Base-by-base conservation (phyloP, 2,113 vertebrate genomes). In the western clawed frog (Xenopus tropicalis) region DNA sequence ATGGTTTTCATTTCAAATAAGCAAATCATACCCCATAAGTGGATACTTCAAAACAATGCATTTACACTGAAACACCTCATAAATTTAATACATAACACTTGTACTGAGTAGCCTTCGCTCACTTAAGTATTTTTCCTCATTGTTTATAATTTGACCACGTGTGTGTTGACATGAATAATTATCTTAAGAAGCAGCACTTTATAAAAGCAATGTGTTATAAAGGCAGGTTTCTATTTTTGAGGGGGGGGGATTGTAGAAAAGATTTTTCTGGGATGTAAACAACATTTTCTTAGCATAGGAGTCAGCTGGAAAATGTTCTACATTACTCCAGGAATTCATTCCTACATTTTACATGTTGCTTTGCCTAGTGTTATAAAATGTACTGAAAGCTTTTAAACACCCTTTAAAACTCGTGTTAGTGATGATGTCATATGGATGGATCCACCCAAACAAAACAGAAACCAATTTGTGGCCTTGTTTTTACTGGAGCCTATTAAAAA, bases 41-140 rank as follows among this genome's bases (percentile, higher is more conserved):
- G 88, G 88, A 89, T 87, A 86, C 88, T 88, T 92, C 87, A 86
- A 83, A 86, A 85, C 82, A 85, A 84, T 84, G 80, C 77, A 71
- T 70, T 75, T 78, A 71, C 80, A 83, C 70, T 87, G 87, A 89
- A 85, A 83, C 81, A 85, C 88, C 87, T 90, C 88, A 82, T 90
- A 89, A 90, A 88, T 81, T 85, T 80, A 82, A 80, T 85, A 86
- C 86, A 86, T 83, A 83, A 77, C 82, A 79, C 80, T 80, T 74
- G 74, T 81, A 78, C 77, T 79, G 83, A 72, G 72, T 80, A 82
- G 65, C 80, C 72, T 66, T 80, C 82, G 80, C 85, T 80, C 68
- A 24, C 81, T 81, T 82, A 72, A 77, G 78, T 77, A 78, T 84
- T 86, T 86, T 85, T 78, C 71, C 78, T 80, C 12, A 19, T 79